Evolutionary conservation across 2,888 invertebrate species (phyloP).

Genomic region (Gortyna flavago): DNA sequence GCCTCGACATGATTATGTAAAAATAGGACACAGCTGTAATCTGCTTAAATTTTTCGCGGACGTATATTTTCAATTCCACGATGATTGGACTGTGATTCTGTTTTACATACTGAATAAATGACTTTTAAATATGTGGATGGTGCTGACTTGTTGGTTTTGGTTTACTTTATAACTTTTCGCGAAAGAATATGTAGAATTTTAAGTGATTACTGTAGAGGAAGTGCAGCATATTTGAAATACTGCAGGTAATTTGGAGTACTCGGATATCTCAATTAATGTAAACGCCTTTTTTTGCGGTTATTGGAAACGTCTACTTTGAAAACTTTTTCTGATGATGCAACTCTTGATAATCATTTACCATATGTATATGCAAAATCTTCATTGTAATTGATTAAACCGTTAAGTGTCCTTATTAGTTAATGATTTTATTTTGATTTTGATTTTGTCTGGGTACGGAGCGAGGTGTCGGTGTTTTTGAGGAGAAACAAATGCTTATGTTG

Average conservation of each 20-base stretch:
- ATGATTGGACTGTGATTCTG: constrained; percentile 61
- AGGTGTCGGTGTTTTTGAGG: background rate
- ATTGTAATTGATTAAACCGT: too few relatives aligned
- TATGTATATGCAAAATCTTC: too few relatives aligned
- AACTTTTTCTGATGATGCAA: too few relatives aligned
- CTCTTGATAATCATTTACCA: too few relatives aligned
- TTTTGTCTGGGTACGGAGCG: too few relatives aligned
- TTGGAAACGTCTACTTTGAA: too few relatives aligned
- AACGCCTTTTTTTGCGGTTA: too few relatives aligned
- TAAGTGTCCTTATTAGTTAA: too few relatives aligned
- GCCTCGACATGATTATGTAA: constrained; percentile 62
- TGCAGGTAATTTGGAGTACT: too few relatives aligned
- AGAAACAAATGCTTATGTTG: background rate
- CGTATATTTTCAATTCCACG: constrained; percentile 60
- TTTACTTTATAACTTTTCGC: constrained; percentile 13
- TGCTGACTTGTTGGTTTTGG: background rate
- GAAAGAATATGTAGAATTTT: background rate
- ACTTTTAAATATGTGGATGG: constrained; percentile 34
- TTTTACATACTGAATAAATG: constrained; percentile 62
- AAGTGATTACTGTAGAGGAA: background rate
- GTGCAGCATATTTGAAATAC: too few relatives aligned
- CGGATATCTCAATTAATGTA: too few relatives aligned
- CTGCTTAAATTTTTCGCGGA: constrained; percentile 49
- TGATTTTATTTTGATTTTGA: too few relatives aligned
- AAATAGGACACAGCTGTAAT: constrained; percentile 63